Percentiles rank a stretch among this genome's conserved stretches.
Conservation (phyloP, 2,113 vertebrate species). For the Mormoops blainvillei region DNA sequence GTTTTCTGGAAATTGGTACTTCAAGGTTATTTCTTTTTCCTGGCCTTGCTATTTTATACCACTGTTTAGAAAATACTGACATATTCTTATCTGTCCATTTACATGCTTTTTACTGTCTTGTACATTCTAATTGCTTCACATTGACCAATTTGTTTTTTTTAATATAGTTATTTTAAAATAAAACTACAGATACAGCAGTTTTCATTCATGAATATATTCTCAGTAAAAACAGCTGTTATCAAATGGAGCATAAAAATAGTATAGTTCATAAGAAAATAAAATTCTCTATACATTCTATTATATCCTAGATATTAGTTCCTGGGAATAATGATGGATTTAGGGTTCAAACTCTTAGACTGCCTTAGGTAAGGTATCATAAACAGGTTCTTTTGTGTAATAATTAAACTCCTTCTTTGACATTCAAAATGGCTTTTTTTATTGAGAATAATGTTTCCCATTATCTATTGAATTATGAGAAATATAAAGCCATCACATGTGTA, state of each 20-base stretch:
- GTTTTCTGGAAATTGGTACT: not conserved
- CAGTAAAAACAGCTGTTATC: not conserved
- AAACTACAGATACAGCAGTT: not conserved
- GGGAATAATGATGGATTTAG: not conserved
- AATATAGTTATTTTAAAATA: slow-evolving; percentile 8
- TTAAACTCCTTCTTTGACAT: not conserved
- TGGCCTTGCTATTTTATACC: not conserved
- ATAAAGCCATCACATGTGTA: not conserved
- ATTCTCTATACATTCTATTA: not conserved
- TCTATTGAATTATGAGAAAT: not conserved
- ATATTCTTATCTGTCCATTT: not conserved
- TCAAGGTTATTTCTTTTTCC: not conserved
- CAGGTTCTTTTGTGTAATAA: not conserved
- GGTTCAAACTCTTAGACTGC: not conserved
- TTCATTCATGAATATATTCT: slow-evolving; percentile 15
- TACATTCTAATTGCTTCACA: not conserved
- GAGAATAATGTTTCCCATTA: not conserved
- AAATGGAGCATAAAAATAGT: not conserved
- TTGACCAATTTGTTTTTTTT: not conserved
- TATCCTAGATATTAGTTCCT: not conserved
- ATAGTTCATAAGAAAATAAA: not conserved
- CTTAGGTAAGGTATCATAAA: not conserved
- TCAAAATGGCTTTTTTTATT: not conserved
- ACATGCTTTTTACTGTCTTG: not conserved
- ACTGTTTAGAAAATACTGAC: not conserved